A percentile compares a stretch with the other conserved stretches of the same genome.
phyloP scores from a whole-genome alignment of 2,797 vertebrate species.

The Amazona ochrocephala region DNA sequence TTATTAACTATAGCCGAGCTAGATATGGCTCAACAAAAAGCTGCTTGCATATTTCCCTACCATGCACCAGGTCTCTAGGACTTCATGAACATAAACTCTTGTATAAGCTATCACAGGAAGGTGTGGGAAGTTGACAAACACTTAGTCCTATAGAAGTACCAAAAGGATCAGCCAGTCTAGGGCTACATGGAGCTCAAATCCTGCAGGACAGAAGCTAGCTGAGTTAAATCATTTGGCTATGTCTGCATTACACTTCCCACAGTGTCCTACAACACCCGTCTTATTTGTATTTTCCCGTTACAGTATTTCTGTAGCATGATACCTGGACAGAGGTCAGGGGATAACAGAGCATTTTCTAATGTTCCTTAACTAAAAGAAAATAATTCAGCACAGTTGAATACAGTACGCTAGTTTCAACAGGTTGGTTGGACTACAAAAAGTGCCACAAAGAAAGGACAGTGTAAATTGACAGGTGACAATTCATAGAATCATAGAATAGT shows the following conservation, averaged over 20 bases:
- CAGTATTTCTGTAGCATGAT: neutral
- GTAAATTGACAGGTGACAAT: neutral
- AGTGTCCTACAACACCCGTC: neutral
- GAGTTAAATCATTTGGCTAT: neutral
- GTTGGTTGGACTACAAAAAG: neutral
- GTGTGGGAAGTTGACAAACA: neutral
- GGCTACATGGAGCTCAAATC: neutral
- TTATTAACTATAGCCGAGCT: neutral
- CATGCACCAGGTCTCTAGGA: neutral
- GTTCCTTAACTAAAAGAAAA: neutral
- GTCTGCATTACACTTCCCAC: neutral
- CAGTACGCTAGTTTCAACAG: neutral
- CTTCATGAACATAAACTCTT: neutral
- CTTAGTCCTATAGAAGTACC: neutral
- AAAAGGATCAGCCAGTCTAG: neutral
- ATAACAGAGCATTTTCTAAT: neutral
- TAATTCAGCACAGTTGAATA: neutral
- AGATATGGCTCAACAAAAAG: neutral
- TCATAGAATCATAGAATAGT: too few species aligned
- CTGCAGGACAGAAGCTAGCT: neutral
- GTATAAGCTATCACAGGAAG: neutral
- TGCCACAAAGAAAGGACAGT: neutral
- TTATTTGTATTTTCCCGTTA: neutral
- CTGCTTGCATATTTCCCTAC: neutral
- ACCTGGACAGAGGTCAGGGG: neutral